A percentile compares a stretch with the other conserved stretches of the same genome.
These are phyloP conservation scores for Cyclina sinensis DNA, from an alignment of 1,140 invertebrate genomes.

Conservation along the genomic window DNA sequence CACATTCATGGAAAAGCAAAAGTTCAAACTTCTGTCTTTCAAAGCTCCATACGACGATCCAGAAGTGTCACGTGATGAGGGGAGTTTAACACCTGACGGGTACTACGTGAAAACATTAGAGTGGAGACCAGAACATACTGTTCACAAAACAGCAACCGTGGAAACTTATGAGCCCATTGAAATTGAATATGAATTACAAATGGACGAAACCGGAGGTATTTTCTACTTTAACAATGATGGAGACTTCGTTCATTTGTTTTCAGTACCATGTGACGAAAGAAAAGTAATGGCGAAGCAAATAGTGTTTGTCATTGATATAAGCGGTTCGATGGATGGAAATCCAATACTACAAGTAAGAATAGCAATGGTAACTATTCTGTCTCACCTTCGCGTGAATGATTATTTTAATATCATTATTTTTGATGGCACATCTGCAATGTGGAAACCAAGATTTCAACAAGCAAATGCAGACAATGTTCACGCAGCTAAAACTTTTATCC, in stretches of 20 bases:
- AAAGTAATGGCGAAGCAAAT: constrained; percentile 23
- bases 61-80: not conserved
- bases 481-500: not conserved
- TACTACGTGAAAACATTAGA: not conserved
- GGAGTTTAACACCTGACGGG: not conserved
- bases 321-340: constrained; percentile 39
- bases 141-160: not conserved
- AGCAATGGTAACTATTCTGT: constrained; percentile 3
- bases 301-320: constrained; percentile 42
- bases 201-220: not conserved
- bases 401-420: constrained; percentile 45
- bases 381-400: not conserved
- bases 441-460: not conserved
- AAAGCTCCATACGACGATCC: not conserved
- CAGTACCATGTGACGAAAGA: not conserved
- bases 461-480: not conserved
- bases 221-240: constrained; percentile 2
- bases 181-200: constrained; percentile 15
- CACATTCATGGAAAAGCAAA: not conserved
- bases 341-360: not conserved
- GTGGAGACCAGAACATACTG: not conserved
- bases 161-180: not conserved
- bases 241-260: constrained; percentile 25
- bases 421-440: not conserved
- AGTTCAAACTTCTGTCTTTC: not conserved